These are phyloP conservation scores for Cryptocephalus moraei DNA, from an alignment of 2,888 invertebrate species.

Conservation along the genomic window DNA sequence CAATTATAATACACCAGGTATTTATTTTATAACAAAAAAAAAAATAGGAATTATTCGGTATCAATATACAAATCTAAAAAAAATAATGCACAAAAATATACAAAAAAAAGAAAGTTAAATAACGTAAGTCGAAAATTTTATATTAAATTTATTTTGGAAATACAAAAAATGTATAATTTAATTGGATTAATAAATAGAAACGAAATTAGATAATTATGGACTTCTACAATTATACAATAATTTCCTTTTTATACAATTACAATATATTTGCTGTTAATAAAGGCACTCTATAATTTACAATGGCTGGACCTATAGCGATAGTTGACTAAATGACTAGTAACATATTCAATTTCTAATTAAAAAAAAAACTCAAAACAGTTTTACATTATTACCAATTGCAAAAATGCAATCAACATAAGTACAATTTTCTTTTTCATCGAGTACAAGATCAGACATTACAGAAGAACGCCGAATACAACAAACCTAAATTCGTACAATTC, in stretches of 20 bases:
- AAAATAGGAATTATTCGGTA: background rate
- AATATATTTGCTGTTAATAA: slow-evolving; percentile 19
- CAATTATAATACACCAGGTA: background rate
- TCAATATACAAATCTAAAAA: background rate
- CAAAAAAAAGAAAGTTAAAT: background rate
- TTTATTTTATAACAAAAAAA: background rate
- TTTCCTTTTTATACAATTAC: slow-evolving; percentile 17
- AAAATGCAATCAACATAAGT: slow-evolving; percentile 15
- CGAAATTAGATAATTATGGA: slow-evolving; percentile 16
- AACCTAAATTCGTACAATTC: too few relatives aligned
- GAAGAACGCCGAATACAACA: slow-evolving; percentile 5
- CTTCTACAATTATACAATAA: slow-evolving; percentile 20
- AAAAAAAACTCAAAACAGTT: slow-evolving; percentile 8
- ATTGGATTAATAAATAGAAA: slow-evolving; percentile 24
- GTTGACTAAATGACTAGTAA: slow-evolving; percentile 19
- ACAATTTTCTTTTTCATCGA: slow-evolving; percentile 8
- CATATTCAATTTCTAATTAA: slow-evolving; percentile 13
- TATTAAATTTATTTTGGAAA: slow-evolving; percentile 21
- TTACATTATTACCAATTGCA: slow-evolving; percentile 13
- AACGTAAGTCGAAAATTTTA: background rate
- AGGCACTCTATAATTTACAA: slow-evolving; percentile 23
- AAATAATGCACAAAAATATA: background rate
- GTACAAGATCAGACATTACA: background rate
- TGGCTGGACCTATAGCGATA: slow-evolving; percentile 16
- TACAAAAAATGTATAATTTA: slow-evolving; percentile 24